Evolutionary conservation across 2,797 vertebrate species (phyloP).

Genomic region (Setipinna tenuifilis): DNA sequence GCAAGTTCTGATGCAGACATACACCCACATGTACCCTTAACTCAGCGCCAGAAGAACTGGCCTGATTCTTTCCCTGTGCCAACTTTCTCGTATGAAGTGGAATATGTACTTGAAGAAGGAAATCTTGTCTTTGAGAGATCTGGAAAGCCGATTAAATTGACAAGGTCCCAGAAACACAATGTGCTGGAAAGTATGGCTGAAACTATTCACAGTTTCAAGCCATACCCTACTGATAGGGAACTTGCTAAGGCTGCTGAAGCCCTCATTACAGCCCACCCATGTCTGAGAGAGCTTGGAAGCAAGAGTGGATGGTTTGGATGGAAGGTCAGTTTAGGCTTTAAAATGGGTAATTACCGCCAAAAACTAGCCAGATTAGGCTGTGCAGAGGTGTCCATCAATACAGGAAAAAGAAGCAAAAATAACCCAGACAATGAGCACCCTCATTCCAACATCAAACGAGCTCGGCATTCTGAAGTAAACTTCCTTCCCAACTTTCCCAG

Average conservation of each 20-base stretch:
- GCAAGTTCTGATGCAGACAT: constrained; percentile 50
- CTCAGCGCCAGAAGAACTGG: constrained; percentile 38
- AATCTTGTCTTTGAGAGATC: constrained; percentile 42
- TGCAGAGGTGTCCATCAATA: constrained; percentile 38
- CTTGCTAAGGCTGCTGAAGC: constrained; percentile 42
- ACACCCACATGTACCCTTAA: constrained; percentile 30
- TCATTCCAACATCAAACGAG: constrained; percentile 33
- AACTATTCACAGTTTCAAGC: constrained; percentile 41
- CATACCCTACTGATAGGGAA: constrained; percentile 44
- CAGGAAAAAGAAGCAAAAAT: constrained; percentile 23
- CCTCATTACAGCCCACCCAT: constrained; percentile 41
- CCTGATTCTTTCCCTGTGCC: constrained; percentile 41
- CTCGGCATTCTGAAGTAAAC: constrained; percentile 27
- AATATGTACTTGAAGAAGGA: constrained; percentile 42
- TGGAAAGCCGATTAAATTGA: constrained; percentile 46
- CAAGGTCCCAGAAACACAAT: constrained; percentile 29
- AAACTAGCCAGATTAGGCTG: constrained; percentile 37
- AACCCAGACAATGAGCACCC: background rate
- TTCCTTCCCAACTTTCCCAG: constrained; percentile 31
- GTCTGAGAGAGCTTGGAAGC: constrained; percentile 31
- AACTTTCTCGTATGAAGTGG: constrained; percentile 40
- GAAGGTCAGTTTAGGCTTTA: constrained; percentile 35
- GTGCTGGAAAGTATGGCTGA: constrained; percentile 37
- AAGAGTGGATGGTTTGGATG: constrained; percentile 29
- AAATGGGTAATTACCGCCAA: constrained; percentile 26